These are phyloP conservation scores for Gymnocephalus cernua DNA, from an alignment of 2,113 vertebrate species.

Conservation along the genomic window DNA sequence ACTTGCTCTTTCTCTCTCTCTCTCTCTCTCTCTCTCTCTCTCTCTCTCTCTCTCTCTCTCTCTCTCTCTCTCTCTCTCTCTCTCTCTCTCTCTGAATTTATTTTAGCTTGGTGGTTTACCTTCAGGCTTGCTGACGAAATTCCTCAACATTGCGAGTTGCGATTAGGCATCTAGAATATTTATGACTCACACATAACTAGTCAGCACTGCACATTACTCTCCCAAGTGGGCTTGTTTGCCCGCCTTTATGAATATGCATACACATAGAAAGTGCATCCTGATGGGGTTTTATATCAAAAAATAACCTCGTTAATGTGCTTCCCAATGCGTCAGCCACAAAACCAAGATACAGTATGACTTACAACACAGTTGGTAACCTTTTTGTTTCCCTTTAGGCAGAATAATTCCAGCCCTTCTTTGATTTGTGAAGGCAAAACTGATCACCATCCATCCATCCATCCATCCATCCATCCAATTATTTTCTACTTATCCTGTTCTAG, in stretches of 20 bases:
- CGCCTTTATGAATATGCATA: conserved; percentile 8
- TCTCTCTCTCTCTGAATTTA: conserved; percentile 5
- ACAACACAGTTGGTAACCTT: neutral
- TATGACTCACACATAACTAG: conserved; percentile 48
- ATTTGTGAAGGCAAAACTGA: neutral
- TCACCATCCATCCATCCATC: neutral
- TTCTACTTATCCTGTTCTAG: neutral
- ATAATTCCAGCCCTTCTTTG: conserved; percentile 4
- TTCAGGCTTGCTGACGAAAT: conserved; percentile 24
- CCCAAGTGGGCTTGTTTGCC: conserved; percentile 19
- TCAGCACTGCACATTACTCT: neutral
- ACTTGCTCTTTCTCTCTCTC: neutral
- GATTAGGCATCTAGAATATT: conserved; percentile 57
- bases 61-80: neutral
- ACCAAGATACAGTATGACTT: neutral
- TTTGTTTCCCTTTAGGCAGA: neutral
- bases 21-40: too few relatives aligned
- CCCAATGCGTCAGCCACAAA: neutral
- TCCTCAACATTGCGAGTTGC: conserved; percentile 32
- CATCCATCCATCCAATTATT: neutral
- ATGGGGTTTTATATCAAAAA: neutral
- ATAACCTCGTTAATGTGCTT: neutral
- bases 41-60: neutral
- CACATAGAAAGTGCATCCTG: neutral
- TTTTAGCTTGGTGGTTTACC: conserved; percentile 22